Evolutionary conservation across 2,797 vertebrate species (phyloP).

Genomic region (Capromys pilorides): DNA sequence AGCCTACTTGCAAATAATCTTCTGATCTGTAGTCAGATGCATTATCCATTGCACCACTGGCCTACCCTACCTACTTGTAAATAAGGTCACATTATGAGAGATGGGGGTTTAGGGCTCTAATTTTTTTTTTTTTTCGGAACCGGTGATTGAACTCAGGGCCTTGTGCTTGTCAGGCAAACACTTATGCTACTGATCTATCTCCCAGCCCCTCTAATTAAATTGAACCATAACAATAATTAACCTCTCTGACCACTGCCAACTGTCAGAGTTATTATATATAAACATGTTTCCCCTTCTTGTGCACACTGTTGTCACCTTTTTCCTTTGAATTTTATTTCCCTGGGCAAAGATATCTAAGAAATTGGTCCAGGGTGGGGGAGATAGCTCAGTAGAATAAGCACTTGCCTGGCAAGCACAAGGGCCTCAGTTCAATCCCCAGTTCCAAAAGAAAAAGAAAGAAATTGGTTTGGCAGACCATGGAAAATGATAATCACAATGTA

Average conservation of each 20-base stretch:
- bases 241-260: not conserved
- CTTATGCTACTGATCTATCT: too few relatives aligned
- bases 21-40: too few relatives aligned
- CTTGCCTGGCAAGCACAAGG: too few relatives aligned
- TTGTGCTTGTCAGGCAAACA: too few relatives aligned
- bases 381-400: too few relatives aligned
- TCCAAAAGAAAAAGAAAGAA: too few relatives aligned
- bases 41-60: not conserved
- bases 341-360: not conserved
- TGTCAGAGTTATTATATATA: not conserved
- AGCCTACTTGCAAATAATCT: not conserved
- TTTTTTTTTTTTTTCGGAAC: not conserved
- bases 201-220: not conserved
- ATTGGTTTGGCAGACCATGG: not conserved
- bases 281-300: not conserved
- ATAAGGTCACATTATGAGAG: not conserved
- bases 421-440: too few relatives aligned
- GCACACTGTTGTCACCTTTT: not conserved
- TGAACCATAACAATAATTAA: not conserved
- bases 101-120: not conserved
- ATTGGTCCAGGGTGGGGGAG: too few relatives aligned
- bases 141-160: too few relatives aligned
- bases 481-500: not conserved
- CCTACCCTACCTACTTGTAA: too few relatives aligned
- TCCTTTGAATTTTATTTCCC: conserved; percentile 17